Conservation (phyloP, 1,140 invertebrate genomes). For the Gerris buenoi region DNA sequence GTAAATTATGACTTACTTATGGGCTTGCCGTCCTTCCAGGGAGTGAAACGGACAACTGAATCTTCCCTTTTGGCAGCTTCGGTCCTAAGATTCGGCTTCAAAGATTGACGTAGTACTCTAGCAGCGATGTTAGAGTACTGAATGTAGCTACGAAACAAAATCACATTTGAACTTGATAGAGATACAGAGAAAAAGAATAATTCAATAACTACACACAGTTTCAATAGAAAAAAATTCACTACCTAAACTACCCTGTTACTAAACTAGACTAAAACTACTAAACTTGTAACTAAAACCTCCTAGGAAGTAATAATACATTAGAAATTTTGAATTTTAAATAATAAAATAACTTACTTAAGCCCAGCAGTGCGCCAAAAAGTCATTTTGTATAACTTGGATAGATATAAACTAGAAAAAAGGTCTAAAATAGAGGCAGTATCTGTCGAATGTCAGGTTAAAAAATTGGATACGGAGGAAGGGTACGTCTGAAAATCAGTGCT, state of each 20-base stretch:
- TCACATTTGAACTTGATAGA: neutral
- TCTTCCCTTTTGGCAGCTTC: slow-evolving; percentile 63
- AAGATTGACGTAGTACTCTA: slow-evolving; percentile 52
- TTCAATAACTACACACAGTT: neutral
- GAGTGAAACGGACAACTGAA: slow-evolving; percentile 58
- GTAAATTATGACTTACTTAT: too few species aligned
- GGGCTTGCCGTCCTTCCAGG: slow-evolving; percentile 73
- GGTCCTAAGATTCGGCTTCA: slow-evolving; percentile 53
- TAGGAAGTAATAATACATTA: neutral
- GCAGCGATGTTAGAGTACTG: slow-evolving; percentile 84
- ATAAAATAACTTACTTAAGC: slow-evolving; percentile 17
- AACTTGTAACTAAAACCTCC: neutral
- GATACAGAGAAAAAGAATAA: neutral
- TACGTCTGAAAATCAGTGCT: too few species aligned
- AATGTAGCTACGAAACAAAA: slow-evolving; percentile 57
- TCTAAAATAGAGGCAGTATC: too few species aligned
- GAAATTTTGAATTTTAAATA: slow-evolving; percentile 4
- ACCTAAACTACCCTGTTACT: neutral
- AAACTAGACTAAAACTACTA: neutral
- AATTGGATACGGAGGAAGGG: too few species aligned
- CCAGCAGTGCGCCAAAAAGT: slow-evolving; percentile 22
- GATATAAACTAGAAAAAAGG: too few species aligned
- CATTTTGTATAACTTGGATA: too few species aligned
- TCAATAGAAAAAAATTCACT: neutral
- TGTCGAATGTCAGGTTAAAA: too few species aligned